These are phyloP conservation scores for Odocoileus virginianus DNA, from an alignment of 2,113 vertebrate species.

Conservation along the genomic window DNA sequence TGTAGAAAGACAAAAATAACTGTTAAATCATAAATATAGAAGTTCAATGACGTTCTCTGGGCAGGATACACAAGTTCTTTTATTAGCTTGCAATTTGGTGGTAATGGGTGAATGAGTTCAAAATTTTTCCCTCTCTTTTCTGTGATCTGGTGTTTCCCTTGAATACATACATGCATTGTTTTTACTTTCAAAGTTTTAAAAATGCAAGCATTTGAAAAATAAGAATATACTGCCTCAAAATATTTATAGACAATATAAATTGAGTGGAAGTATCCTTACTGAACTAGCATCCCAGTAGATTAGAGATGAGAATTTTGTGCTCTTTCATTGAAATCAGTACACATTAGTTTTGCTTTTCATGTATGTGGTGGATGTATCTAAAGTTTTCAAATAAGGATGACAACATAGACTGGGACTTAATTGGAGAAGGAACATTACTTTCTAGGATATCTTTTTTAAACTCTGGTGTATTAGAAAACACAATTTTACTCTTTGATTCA, in stretches of 20 bases:
- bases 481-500: conserved; percentile 1
- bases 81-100: not conserved
- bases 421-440: not conserved
- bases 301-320: not conserved
- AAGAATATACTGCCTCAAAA: not conserved
- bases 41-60: not conserved
- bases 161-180: not conserved
- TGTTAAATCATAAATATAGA: conserved; percentile 33
- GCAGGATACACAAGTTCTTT: not conserved
- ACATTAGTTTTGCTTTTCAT: not conserved
- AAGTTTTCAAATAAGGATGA: conserved; percentile 47
- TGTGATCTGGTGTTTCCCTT: conserved; percentile 15
- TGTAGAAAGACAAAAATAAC: conserved; percentile 32
- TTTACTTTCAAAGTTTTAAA: not conserved
- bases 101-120: not conserved
- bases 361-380: not conserved
- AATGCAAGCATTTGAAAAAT: not conserved
- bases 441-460: conserved; percentile 32
- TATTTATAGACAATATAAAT: not conserved
- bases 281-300: not conserved
- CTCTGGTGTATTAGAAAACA: conserved; percentile 31
- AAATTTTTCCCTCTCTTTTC: not conserved
- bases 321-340: conserved; percentile 32
- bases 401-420: not conserved
- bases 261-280: not conserved